Percentiles rank a stretch among this genome's conserved stretches.
Evolutionary conservation across 2,888 invertebrate species (phyloP).

Genomic region (Dryadula phaetusa): DNA sequence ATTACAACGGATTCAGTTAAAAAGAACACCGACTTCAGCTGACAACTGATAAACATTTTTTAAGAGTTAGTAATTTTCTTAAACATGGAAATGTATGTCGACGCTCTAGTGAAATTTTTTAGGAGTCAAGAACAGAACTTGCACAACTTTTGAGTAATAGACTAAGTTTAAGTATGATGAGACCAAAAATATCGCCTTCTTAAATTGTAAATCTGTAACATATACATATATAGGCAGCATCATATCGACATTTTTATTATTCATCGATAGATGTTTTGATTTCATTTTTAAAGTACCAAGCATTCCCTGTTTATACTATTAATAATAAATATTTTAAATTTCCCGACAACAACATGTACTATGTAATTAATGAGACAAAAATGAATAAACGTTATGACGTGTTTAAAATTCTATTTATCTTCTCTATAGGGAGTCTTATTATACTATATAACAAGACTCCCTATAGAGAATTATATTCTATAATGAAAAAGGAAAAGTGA

Average conservation of each 20-base stretch:
- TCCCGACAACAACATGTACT: neutral
- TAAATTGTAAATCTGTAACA: no score
- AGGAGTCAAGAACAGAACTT: neutral
- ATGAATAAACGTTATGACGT: neutral
- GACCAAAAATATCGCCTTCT: neutral
- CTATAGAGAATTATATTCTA: no score
- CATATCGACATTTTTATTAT: no score
- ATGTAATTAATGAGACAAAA: neutral
- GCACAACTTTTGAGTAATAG: neutral
- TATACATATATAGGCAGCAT: no score
- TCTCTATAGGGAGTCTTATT: conserved; percentile 29
- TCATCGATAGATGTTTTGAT: no score
- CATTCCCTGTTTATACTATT: no score
- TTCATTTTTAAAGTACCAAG: no score
- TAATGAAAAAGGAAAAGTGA: conserved; percentile 23
- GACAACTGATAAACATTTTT: neutral
- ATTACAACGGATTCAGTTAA: conserved; percentile 48
- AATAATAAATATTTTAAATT: neutral
- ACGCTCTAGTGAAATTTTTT: neutral
- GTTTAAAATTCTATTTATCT: conserved; percentile 19
- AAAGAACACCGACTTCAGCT: conserved; percentile 19
- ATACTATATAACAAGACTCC: conserved; percentile 23
- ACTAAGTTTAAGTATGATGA: neutral
- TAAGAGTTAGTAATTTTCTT: neutral
- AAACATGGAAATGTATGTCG: neutral